Evolutionary conservation across 1,140 invertebrate genomes (phyloP).

Genomic region (Caenorhabditis latens): DNA sequence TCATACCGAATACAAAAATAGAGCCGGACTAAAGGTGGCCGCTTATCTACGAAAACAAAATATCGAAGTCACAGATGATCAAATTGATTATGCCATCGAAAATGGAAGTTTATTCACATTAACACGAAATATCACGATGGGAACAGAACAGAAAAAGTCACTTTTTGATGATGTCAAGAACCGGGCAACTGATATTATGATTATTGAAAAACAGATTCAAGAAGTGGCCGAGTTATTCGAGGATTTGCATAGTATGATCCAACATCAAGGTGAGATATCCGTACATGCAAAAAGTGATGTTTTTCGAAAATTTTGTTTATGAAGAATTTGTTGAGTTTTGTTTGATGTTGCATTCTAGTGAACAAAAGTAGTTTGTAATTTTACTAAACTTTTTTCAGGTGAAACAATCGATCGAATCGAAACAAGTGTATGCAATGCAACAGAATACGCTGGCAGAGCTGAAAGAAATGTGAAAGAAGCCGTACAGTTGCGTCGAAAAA

Average conservation of each 20-base stretch:
- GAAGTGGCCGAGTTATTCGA: conserved; percentile 22
- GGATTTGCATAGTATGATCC: not conserved
- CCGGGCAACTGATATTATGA: conserved; percentile 7
- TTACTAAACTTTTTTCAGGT: not conserved
- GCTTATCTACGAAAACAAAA: conserved; percentile 5
- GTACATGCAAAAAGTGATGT: too few species aligned
- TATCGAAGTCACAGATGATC: not conserved
- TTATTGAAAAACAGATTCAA: conserved; percentile 17
- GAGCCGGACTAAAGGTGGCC: not conserved
- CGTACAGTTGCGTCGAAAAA: not conserved
- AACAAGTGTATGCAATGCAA: conserved; percentile 3
- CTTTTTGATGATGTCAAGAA: conserved; percentile 23
- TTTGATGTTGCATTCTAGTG: too few species aligned
- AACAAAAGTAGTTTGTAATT: not conserved
- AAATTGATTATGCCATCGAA: conserved; percentile 8
- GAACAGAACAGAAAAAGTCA: not conserved
- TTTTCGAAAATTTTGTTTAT: not conserved
- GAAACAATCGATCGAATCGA: conserved; percentile 45
- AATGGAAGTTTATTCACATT: not conserved
- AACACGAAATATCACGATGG: conserved; percentile 18
- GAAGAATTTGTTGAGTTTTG: not conserved
- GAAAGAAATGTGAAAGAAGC: not conserved
- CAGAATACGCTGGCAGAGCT: not conserved
- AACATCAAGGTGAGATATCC: not conserved
- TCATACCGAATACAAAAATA: not conserved